Base-by-base conservation (phyloP, 2,113 vertebrate species). In the Fulmarus glacialis region DNA sequence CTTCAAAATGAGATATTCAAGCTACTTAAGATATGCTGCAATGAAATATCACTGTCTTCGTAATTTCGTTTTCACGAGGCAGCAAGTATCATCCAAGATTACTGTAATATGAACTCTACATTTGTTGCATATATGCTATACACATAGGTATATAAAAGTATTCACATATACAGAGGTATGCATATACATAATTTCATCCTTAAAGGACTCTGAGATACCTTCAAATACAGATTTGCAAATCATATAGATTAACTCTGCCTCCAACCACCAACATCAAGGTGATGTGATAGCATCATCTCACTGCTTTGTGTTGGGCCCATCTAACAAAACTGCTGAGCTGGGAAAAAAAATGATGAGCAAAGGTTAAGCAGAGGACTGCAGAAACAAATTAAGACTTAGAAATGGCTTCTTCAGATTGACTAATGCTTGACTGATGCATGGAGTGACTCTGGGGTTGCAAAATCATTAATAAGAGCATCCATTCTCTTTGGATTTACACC, bases 291-390 rank as follows among this genome's bases (percentile, higher is more conserved):
- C 60, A 87, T 53, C 27, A 50, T 42, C 58, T 42, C 43, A 45
- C 63, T 55, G 67, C 32, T 92, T 81, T 90, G 36, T 53, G 38
- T n/a, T 48, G 75, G 79, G 32, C 50, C 45, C 38, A 68, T 45
- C 40, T 56, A 66, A 11, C 73, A 89, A 77, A 38, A 50, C 30
- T 64, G 56, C 59, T 72, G 74, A 93, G 80, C 47, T 55, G 38
- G 14, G 42, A 45, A 55, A 95, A 84, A 96, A 93, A 67, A 3
- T 15, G 38, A 84, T 15, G 50, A 78, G 60, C 85, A 79, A 81
- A 97, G 75, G 63, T 87, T 90, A 93, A 94, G 58, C 66, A 80
- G 77, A 95, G 55, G 55, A 75, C 64, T 91, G 72, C 72, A 93
- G 81, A 82, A 88, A 86, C 68, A 89, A 94, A 87, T 47, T 43